A percentile compares a stretch with the other conserved stretches of the same genome.
phyloP scores from a whole-genome alignment of 1,140 invertebrate genomes.

The Lethrus apterus region DNA sequence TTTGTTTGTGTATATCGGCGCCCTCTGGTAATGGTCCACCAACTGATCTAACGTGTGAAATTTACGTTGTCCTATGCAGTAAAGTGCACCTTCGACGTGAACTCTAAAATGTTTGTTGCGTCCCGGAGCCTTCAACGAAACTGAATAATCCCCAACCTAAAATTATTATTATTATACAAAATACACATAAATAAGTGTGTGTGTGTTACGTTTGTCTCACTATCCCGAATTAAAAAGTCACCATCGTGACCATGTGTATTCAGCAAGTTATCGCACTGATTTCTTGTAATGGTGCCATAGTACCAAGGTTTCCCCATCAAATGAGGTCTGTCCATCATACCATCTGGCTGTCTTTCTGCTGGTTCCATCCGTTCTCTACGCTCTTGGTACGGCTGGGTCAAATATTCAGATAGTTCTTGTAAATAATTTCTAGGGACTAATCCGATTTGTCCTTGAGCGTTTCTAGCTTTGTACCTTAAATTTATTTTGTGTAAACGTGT shows the following conservation, averaged over 20 bases:
- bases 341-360: conserved; percentile 40
- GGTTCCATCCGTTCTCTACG: conserved; percentile 46
- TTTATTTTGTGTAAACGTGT: conserved; percentile 1
- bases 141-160: conserved; percentile 97
- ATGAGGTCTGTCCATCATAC: conserved; percentile 54
- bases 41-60: conserved; percentile 94
- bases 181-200: neutral
- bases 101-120: conserved; percentile 99
- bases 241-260: conserved; percentile 93
- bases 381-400: conserved; percentile 71
- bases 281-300: conserved; percentile 89
- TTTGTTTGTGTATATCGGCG: conserved; percentile 97
- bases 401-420: conserved; percentile 80
- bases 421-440: conserved; percentile 96
- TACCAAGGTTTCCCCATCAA: conserved; percentile 87
- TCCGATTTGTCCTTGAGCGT: conserved; percentile 83
- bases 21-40: conserved; percentile 96
- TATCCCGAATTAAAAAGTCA: conserved; percentile 96
- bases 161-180: conserved; percentile 14
- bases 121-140: conserved; percentile 93
- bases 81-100: conserved; percentile 87
- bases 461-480: conserved; percentile 80
- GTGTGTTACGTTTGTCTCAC: conserved; percentile 92
- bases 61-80: conserved; percentile 96
- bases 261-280: conserved; percentile 90